Evolutionary conservation across 35 echinoderm and acorn worm species (phyloP), one percentile per base, ranked within the genome.

Genomic region (Ptychodera flava): DNA sequence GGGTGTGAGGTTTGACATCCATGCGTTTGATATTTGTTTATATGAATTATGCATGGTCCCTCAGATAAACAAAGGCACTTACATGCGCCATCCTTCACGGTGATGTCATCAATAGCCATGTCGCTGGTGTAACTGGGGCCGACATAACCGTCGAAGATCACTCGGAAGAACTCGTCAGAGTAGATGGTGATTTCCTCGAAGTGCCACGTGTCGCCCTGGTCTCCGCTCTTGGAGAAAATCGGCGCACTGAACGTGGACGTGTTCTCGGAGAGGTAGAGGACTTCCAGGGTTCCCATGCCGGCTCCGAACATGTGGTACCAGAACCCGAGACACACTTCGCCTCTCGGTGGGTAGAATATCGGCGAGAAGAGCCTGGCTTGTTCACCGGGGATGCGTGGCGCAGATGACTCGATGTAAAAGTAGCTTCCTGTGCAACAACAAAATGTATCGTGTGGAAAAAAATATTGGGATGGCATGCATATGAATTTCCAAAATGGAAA

Each of bases 291-390:
- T 81, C 92, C 92, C 85, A 93, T 87, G 80, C 36, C 84, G 36
- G 30, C 10, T 1, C 92, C 92, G 36, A 78, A 77, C 92, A 93
- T 90, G 52, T 87, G 85, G 31, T 93, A 93, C 79, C 79, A 93
- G 80, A 93, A 93, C 31, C 88, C 34, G 37, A 93, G 34, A 32
- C 31, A 79, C 38, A 85, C 89, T 22, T 16, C 64, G n/a, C 81
- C 79, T 33, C 12, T 89, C 1, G 52, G 84, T n/a, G 83, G 83
- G 32, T 85, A 80, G 30, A 90, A 93, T 75, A 36, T 27, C n/a
- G 88, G 83, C 38, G 79, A 82, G 1, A 84, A 84, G 37, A 93
- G 29, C 31, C 92, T 80, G 1, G 92, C 88, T 16, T 86, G 76
- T 34, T 90, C 81, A 38, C 88, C 92, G 22, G 33, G 80, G 34